phyloP scores from a whole-genome alignment of 2,888 invertebrate genomes.

The Ectropis crepuscularia region DNA sequence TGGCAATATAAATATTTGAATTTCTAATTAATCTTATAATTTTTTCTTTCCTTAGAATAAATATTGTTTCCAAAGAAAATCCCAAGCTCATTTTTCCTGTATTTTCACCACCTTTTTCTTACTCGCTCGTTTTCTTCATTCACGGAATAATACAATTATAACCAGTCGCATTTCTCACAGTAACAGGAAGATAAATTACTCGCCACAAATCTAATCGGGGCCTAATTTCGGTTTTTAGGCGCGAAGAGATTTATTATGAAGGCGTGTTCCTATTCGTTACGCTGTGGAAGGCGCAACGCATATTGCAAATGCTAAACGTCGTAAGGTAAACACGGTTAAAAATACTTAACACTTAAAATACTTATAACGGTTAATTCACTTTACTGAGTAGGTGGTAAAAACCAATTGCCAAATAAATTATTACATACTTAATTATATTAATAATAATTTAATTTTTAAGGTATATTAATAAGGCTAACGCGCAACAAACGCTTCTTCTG shows the following conservation, averaged over 20 bases:
- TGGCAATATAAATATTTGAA: too few species aligned
- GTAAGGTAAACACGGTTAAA: too few species aligned
- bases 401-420: too few species aligned
- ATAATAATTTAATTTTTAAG: too few species aligned
- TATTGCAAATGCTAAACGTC: neutral
- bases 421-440: neutral
- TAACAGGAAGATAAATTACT: constrained; percentile 59
- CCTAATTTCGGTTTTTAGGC: constrained; percentile 65
- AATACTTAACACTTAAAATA: too few species aligned
- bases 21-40: too few species aligned
- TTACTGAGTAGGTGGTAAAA: too few species aligned
- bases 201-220: constrained; percentile 60
- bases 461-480: too few species aligned
- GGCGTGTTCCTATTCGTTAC: constrained; percentile 47
- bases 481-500: too few species aligned
- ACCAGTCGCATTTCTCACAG: constrained; percentile 51
- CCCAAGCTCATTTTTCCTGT: neutral
- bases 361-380: too few species aligned
- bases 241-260: constrained; percentile 59
- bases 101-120: neutral
- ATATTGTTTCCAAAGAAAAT: neutral
- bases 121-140: constrained; percentile 15
- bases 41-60: neutral
- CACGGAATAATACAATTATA: constrained; percentile 49
- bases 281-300: constrained; percentile 1